Conservation (phyloP, 2,797 vertebrate species). For the Nothura maculosa region DNA sequence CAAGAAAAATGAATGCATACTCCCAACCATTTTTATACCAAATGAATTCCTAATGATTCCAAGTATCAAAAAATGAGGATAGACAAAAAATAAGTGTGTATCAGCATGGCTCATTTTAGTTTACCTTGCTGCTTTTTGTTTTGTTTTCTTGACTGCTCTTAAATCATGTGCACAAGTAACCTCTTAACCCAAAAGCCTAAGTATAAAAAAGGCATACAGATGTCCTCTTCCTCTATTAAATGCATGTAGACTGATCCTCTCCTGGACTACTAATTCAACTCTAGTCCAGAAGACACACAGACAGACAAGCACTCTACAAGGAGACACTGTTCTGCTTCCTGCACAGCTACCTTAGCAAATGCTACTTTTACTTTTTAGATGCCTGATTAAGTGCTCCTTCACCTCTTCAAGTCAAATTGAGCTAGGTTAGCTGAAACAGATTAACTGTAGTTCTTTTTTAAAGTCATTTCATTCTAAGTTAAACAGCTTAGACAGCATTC, state of each 20-base stretch:
- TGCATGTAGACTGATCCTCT: not conserved
- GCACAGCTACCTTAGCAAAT: not conserved
- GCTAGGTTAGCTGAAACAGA: not conserved
- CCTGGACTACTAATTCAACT: no score
- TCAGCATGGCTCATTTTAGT: not conserved
- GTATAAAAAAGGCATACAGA: not conserved
- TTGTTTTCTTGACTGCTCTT: not conserved
- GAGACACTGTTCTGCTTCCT: not conserved
- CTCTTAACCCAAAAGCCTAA: not conserved
- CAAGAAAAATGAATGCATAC: not conserved
- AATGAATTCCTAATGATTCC: not conserved
- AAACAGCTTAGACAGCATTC: not conserved
- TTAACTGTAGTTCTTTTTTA: not conserved
- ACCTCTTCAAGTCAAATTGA: not conserved
- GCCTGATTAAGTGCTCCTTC: not conserved
- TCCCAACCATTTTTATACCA: not conserved
- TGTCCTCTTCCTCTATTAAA: not conserved
- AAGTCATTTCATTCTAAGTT: not conserved
- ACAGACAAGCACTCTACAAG: not conserved
- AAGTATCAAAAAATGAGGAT: not conserved
- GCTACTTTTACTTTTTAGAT: not conserved
- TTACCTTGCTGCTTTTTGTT: not conserved
- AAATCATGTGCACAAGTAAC: not conserved
- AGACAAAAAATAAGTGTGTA: not conserved
- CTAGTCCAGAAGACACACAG: not conserved